Evolutionary conservation across 2,797 vertebrate genomes (phyloP).

Genomic region (Gymnoscopelus microlampas): DNA sequence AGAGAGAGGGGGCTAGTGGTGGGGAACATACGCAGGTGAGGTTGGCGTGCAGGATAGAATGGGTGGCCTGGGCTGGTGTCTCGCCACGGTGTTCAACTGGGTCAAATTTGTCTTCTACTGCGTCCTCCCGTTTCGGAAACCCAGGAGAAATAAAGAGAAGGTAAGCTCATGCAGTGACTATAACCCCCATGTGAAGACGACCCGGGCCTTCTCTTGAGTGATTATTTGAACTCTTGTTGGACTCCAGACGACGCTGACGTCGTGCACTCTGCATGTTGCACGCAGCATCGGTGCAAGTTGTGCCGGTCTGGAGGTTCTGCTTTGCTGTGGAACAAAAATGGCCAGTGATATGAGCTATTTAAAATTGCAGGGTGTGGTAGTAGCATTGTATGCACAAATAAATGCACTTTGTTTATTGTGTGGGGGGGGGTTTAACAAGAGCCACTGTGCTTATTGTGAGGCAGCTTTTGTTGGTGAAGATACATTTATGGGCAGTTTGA

Average conservation of each 20-base stretch:
- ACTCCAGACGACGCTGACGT: too few relatives aligned
- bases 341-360: too few relatives aligned
- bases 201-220: not conserved
- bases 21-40: slow-evolving; percentile 37
- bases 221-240: too few relatives aligned
- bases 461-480: not conserved
- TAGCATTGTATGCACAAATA: too few relatives aligned
- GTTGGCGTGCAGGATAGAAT: slow-evolving; percentile 70
- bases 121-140: slow-evolving; percentile 84
- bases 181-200: not conserved
- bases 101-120: slow-evolving; percentile 88
- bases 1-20: slow-evolving; percentile 7
- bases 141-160: slow-evolving; percentile 81
- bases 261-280: slow-evolving; percentile 3
- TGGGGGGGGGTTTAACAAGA: too few relatives aligned
- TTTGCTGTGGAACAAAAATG: too few relatives aligned
- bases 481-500: not conserved
- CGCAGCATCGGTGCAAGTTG: not conserved
- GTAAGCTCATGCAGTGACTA: slow-evolving; percentile 73
- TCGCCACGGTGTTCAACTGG: slow-evolving; percentile 87
- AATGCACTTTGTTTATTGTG: too few relatives aligned
- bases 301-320: not conserved
- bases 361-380: too few relatives aligned
- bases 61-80: slow-evolving; percentile 89
- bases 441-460: too few relatives aligned